Evolutionary conservation across 2,797 vertebrate species (phyloP).

Genomic region (Natrix natrix): DNA sequence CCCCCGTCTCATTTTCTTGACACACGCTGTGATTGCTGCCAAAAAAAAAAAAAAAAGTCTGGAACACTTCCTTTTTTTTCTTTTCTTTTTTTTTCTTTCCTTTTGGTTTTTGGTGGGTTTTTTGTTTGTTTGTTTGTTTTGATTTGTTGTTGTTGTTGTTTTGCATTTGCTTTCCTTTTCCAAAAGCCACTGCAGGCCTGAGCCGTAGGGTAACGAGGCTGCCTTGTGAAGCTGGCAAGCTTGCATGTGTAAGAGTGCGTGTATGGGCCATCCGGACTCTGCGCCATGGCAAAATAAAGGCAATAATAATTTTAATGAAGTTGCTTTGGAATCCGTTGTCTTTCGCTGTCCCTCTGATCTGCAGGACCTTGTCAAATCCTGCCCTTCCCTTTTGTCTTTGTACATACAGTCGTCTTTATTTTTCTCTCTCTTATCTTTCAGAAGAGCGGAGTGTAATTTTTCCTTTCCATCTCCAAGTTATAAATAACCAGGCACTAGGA

Average conservation of each 20-base stretch:
- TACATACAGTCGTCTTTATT: not conserved
- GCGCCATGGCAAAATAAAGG: slow-evolving; percentile 75
- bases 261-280: slow-evolving; percentile 67
- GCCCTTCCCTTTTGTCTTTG: not conserved
- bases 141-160: slow-evolving; percentile 32
- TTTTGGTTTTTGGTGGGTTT: not conserved
- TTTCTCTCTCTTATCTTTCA: not conserved
- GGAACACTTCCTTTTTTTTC: slow-evolving; percentile 16
- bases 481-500: not conserved
- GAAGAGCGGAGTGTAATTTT: not conserved
- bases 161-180: slow-evolving; percentile 51
- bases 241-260: slow-evolving; percentile 60
- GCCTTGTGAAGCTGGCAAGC: slow-evolving; percentile 66
- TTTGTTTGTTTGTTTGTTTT: slow-evolving; percentile 26
- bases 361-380: not conserved
- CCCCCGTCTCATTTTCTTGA: slow-evolving; percentile 58
- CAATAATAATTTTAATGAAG: slow-evolving; percentile 73
- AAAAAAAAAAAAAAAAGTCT: slow-evolving; percentile 62
- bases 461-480: not conserved
- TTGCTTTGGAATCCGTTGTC: slow-evolving; percentile 54
- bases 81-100: slow-evolving; percentile 38
- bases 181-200: slow-evolving; percentile 32
- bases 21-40: slow-evolving; percentile 72
- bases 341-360: slow-evolving; percentile 23
- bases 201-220: slow-evolving; percentile 61